Conservation (phyloP, 2,888 invertebrate species). For the Tillus elongatus region DNA sequence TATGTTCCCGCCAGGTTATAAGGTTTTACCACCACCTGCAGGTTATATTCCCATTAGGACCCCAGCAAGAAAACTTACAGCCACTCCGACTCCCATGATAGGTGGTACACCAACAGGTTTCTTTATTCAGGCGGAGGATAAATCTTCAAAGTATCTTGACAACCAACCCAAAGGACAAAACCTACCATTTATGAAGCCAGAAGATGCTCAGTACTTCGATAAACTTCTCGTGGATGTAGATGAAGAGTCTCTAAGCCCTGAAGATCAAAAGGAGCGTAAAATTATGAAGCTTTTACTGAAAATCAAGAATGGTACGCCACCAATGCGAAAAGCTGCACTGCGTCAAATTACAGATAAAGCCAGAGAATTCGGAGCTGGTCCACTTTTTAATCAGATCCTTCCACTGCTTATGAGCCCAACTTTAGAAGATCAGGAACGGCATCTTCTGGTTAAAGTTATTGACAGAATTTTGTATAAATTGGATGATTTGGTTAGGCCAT, state of each 20-base stretch:
- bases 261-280: slow-evolving; percentile 96
- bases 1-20: slow-evolving; percentile 97
- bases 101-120: slow-evolving; percentile 82
- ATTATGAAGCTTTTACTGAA: slow-evolving; percentile 98
- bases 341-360: slow-evolving; percentile 98
- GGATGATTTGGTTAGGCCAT: slow-evolving; percentile 96
- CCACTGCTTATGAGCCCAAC: slow-evolving; percentile 99
- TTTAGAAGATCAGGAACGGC: slow-evolving; percentile 97
- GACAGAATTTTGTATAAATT: slow-evolving; percentile 97
- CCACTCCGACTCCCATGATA: slow-evolving; percentile 95
- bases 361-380: slow-evolving; percentile 95
- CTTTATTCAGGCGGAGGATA: slow-evolving; percentile 88
- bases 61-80: slow-evolving; percentile 93
- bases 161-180: slow-evolving; percentile 94
- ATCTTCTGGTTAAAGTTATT: slow-evolving; percentile 96
- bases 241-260: slow-evolving; percentile 88
- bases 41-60: slow-evolving; percentile 94
- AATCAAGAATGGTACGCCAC: slow-evolving; percentile 97
- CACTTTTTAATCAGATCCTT: slow-evolving; percentile 97
- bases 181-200: slow-evolving; percentile 98
- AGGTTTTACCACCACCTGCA: slow-evolving; percentile 42
- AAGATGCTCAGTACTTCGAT: slow-evolving; percentile 99
- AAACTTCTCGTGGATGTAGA: slow-evolving; percentile 96
- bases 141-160: slow-evolving; percentile 80
- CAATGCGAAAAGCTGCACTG: slow-evolving; percentile 96